Conservation (phyloP, 2,113 vertebrate genomes). For the Budorcas taxicolor region DNA sequence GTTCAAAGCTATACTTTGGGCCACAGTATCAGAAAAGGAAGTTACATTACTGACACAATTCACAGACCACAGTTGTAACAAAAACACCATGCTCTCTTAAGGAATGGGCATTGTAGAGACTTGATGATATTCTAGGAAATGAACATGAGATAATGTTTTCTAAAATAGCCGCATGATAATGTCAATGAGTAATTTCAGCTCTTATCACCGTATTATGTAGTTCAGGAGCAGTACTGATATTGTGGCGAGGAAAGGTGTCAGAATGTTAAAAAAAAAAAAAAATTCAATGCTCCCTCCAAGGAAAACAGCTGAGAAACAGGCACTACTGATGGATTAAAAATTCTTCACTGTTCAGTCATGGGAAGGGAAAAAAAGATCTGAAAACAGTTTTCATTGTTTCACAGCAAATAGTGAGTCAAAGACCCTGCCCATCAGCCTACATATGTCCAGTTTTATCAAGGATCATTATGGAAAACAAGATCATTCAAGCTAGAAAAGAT, state of each 20-base stretch:
- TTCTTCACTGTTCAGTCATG: not conserved
- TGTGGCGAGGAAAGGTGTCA: not conserved
- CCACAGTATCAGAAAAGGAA: not conserved
- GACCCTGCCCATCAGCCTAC: not conserved
- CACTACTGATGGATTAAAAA: not conserved
- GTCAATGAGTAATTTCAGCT: slow-evolving; percentile 74
- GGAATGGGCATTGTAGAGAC: slow-evolving; percentile 43
- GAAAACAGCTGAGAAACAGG: not conserved
- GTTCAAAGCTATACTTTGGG: not conserved
- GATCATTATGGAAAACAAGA: not conserved
- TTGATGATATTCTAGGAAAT: slow-evolving; percentile 73
- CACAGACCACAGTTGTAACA: slow-evolving; percentile 47
- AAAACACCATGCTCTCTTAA: slow-evolving; percentile 64
- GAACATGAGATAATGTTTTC: slow-evolving; percentile 78
- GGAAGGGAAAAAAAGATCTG: not conserved
- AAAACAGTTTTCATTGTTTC: not conserved
- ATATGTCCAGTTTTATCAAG: not conserved
- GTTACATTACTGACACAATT: slow-evolving; percentile 5
- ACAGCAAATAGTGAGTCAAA: not conserved
- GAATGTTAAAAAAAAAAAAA: slow-evolving; percentile 16
- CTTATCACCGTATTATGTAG: slow-evolving; percentile 65
- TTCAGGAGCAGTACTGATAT: slow-evolving; percentile 31
- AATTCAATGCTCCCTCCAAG: rapidly evolving
- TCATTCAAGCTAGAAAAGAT: not conserved
- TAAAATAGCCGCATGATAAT: slow-evolving; percentile 74